These are phyloP conservation scores for Zaprionus ghesquierei DNA, from an alignment of 1,140 invertebrate species.

Conservation along the genomic window DNA sequence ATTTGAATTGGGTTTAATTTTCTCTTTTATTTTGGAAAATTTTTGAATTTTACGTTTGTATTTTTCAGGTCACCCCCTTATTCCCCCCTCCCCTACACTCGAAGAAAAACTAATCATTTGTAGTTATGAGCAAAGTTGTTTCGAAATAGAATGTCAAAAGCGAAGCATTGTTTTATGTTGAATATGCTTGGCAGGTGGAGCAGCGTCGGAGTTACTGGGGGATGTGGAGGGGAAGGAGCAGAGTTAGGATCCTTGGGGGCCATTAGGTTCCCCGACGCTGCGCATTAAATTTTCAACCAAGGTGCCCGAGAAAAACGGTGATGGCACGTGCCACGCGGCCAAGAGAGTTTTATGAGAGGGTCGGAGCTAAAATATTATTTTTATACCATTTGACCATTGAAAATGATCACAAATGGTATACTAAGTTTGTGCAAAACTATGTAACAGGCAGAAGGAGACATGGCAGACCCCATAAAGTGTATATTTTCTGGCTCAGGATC, in stretches of 20 bases:
- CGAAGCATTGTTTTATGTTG: slow-evolving; percentile 12
- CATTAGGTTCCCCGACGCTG: background rate
- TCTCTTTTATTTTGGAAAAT: background rate
- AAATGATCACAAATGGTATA: too few relatives aligned
- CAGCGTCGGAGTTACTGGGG: background rate
- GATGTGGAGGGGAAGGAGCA: too few relatives aligned
- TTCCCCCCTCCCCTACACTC: too few relatives aligned
- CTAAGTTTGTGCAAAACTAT: too few relatives aligned
- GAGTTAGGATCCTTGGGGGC: background rate
- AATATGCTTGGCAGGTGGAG: background rate
- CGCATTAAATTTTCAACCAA: background rate
- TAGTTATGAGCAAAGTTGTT: slow-evolving; percentile 49
- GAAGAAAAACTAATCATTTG: slow-evolving; percentile 74
- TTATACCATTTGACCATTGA: too few relatives aligned
- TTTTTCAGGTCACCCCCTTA: background rate
- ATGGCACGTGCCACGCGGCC: background rate
- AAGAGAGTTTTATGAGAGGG: background rate
- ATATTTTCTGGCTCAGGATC: too few relatives aligned
- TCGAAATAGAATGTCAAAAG: slow-evolving; percentile 7
- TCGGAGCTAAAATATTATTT: background rate
- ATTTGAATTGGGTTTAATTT: slow-evolving; percentile 35
- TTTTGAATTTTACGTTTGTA: background rate
- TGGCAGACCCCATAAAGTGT: too few relatives aligned
- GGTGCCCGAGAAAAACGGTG: background rate
- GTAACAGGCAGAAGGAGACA: too few relatives aligned